Evolutionary conservation across 1,140 invertebrate genomes (phyloP).

Genomic region (Pemphigus obesinymphae): DNA sequence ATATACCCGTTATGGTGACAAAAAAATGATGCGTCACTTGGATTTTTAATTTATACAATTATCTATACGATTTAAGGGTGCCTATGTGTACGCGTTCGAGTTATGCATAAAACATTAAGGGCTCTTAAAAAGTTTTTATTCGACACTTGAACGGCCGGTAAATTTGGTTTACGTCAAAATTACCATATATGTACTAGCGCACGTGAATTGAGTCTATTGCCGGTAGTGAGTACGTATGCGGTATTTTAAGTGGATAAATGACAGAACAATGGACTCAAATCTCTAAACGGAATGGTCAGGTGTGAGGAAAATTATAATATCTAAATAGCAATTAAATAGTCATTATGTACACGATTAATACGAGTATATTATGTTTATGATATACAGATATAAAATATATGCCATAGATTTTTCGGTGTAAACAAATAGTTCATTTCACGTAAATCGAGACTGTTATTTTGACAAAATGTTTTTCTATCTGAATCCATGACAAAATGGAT

Average conservation of each 20-base stretch:
- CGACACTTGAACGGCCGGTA: not conserved
- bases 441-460: no score
- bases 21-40: not conserved
- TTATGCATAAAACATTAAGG: not conserved
- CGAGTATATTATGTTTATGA: no score
- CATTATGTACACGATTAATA: no score
- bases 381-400: no score
- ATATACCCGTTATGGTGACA: not conserved
- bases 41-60: not conserved
- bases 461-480: no score
- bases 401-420: no score
- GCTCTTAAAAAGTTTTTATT: not conserved
- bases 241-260: not conserved
- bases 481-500: no score
- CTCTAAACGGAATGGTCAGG: no score
- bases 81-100: no score
- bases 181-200: not conserved
- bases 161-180: not conserved
- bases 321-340: not conserved
- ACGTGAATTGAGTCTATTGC: not conserved
- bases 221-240: not conserved
- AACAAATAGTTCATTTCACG: no score
- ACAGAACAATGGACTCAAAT: no score
- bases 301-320: no score
- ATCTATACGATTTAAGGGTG: not conserved